A percentile compares a stretch with the other conserved stretches of the same genome.
Conservation (phyloP, 2,797 vertebrate genomes). For the Liparis tanakae region DNA sequence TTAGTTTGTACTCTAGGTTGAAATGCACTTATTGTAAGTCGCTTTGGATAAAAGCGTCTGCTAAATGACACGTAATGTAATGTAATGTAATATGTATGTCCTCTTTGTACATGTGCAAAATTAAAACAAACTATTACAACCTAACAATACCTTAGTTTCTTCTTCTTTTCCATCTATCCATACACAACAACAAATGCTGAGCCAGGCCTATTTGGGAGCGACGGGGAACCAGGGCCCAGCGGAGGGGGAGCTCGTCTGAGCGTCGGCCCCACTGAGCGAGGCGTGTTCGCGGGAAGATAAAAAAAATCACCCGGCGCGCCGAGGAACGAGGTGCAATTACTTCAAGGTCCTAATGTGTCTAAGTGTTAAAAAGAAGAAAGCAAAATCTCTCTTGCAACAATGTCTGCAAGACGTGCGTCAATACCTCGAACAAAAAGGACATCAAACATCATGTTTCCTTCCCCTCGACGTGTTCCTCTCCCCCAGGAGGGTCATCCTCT, state of each 20-base stretch:
- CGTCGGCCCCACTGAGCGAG: conserved; percentile 35
- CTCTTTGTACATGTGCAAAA: too few relatives aligned
- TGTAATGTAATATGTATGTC: too few relatives aligned
- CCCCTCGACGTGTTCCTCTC: conserved; percentile 48
- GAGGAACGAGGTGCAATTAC: conserved; percentile 40
- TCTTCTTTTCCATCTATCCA: neutral
- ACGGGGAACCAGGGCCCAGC: neutral
- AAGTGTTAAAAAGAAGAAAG: neutral
- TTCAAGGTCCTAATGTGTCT: conserved; percentile 34
- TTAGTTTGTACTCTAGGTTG: too few relatives aligned
- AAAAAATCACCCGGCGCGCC: conserved; percentile 44
- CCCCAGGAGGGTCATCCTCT: conserved; percentile 40
- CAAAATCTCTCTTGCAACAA: conserved; percentile 35
- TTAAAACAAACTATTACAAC: too few relatives aligned
- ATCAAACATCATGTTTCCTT: conserved; percentile 45
- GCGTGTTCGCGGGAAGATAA: conserved; percentile 30
- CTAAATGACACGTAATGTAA: too few relatives aligned
- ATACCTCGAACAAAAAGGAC: neutral
- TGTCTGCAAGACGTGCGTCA: conserved; percentile 38
- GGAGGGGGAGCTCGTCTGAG: conserved; percentile 13
- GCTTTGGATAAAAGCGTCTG: too few relatives aligned
- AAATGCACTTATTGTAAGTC: too few relatives aligned
- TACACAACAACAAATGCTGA: neutral
- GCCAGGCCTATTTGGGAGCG: conserved; percentile 18
- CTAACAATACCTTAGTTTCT: too few relatives aligned